phyloP scores from a whole-genome alignment of 2,888 invertebrate species.

The Eupelmus urozonus region DNA sequence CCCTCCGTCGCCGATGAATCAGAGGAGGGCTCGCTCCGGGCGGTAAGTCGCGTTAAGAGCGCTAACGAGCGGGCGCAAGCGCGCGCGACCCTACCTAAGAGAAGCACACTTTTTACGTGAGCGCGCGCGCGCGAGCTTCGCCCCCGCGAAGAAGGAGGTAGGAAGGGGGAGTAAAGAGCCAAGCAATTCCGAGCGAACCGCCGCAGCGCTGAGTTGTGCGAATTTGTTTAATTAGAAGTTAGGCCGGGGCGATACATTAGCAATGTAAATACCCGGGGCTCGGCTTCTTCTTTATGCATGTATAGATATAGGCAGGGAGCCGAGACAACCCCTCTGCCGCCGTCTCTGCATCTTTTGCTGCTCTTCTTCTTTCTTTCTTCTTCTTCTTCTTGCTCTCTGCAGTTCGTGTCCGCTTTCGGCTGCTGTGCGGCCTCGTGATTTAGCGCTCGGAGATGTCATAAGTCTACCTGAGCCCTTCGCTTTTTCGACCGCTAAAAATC shows the following conservation, averaged over 20 bases:
- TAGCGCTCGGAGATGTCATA: no score
- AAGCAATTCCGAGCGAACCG: slow-evolving; percentile 69
- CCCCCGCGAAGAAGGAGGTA: not conserved
- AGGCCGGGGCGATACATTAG: slow-evolving; percentile 76
- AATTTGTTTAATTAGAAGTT: slow-evolving; percentile 78
- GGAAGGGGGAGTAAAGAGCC: slow-evolving; percentile 14
- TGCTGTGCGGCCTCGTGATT: not conserved
- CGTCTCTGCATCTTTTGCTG: no score
- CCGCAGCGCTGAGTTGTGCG: slow-evolving; percentile 71
- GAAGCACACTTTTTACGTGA: no score
- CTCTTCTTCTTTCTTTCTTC: not conserved
- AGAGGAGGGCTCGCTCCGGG: slow-evolving; percentile 71
- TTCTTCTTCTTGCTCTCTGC: not conserved
- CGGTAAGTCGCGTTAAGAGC: slow-evolving; percentile 77
- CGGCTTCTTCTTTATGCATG: not conserved
- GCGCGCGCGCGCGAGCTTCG: not conserved
- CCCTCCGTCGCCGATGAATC: slow-evolving; percentile 71
- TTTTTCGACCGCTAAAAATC: not conserved
- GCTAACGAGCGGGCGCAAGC: slow-evolving; percentile 78
- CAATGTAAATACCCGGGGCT: slow-evolving; percentile 73
- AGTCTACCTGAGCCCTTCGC: not conserved
- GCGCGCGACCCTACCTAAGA: not conserved
- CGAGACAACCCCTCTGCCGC: not conserved
- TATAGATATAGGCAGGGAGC: not conserved
- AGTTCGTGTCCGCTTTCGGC: not conserved